These are phyloP conservation scores for Onychomys arenicola DNA, from an alignment of 2,797 vertebrate species.

Conservation along the genomic window DNA sequence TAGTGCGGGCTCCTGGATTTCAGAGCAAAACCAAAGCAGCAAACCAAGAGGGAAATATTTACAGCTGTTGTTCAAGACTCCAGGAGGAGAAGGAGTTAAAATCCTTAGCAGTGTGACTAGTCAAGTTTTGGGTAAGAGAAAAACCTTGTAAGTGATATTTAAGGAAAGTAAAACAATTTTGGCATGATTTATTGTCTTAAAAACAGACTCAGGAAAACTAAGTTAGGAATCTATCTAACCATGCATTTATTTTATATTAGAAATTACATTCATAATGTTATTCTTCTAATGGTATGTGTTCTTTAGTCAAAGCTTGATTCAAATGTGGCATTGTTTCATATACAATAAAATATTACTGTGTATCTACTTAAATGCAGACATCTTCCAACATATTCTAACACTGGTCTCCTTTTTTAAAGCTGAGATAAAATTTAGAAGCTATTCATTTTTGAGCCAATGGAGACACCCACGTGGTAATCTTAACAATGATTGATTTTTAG, in stretches of 20 bases:
- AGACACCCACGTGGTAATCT: background rate
- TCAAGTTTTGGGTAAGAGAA: slow-evolving; percentile 76
- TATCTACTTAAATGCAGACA: background rate
- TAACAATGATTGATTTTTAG: slow-evolving; percentile 15
- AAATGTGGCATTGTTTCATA: slow-evolving; percentile 52
- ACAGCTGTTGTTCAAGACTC: slow-evolving; percentile 59
- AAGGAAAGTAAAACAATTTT: slow-evolving; percentile 80
- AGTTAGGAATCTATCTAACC: slow-evolving; percentile 73
- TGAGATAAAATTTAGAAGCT: slow-evolving; percentile 13
- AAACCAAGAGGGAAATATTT: slow-evolving; percentile 44
- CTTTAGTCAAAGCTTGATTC: slow-evolving; percentile 66
- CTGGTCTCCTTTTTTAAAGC: background rate
- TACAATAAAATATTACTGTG: background rate
- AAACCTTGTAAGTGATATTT: slow-evolving; percentile 68
- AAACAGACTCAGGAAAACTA: slow-evolving; percentile 71
- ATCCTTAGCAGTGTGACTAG: slow-evolving; percentile 48
- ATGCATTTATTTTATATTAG: slow-evolving; percentile 76
- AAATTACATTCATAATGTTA: slow-evolving; percentile 69
- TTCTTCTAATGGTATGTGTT: slow-evolving; percentile 56
- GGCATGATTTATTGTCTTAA: slow-evolving; percentile 66
- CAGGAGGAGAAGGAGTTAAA: slow-evolving; percentile 52
- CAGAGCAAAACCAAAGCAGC: slow-evolving; percentile 49
- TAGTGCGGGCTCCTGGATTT: slow-evolving; percentile 58
- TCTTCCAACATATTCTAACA: slow-evolving; percentile 1
- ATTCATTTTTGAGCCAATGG: background rate